Conservation (phyloP, 2,797 vertebrate species). For the Schizothorax lantsangensis region DNA sequence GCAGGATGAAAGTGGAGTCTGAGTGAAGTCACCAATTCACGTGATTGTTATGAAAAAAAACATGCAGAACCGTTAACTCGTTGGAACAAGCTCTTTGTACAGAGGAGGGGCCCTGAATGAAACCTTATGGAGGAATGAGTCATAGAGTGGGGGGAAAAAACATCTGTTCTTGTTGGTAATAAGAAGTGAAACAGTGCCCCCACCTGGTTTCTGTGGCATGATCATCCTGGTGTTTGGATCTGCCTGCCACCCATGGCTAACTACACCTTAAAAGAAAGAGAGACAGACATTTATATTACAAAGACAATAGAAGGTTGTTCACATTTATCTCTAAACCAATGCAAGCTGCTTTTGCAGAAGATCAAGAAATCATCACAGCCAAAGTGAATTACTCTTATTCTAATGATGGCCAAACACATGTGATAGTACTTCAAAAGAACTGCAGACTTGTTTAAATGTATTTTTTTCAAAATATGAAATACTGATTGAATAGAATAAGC, state of each 20-base stretch:
- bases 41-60: constrained; percentile 46
- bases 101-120: constrained; percentile 24
- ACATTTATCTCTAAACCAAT: not conserved
- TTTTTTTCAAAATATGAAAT: not conserved
- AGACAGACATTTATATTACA: not conserved
- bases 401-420: not conserved
- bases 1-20: not conserved
- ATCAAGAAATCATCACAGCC: not conserved
- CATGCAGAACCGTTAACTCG: constrained; percentile 23
- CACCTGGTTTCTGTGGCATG: constrained; percentile 96
- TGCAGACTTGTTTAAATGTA: not conserved
- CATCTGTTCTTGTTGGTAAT: not conserved
- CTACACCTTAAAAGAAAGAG: constrained; percentile 78
- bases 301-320: not conserved
- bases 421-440: not conserved
- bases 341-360: not conserved
- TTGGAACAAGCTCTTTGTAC: constrained; percentile 34
- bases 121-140: constrained; percentile 52
- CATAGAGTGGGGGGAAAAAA: constrained; percentile 17
- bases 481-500: too few species aligned
- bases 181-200: constrained; percentile 74
- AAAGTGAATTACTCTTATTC: not conserved
- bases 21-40: constrained; percentile 30
- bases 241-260: constrained; percentile 96
- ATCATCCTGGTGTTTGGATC: constrained; percentile 94